phyloP scores from a whole-genome alignment of 2,888 invertebrate species.

The Spialia ferax region DNA sequence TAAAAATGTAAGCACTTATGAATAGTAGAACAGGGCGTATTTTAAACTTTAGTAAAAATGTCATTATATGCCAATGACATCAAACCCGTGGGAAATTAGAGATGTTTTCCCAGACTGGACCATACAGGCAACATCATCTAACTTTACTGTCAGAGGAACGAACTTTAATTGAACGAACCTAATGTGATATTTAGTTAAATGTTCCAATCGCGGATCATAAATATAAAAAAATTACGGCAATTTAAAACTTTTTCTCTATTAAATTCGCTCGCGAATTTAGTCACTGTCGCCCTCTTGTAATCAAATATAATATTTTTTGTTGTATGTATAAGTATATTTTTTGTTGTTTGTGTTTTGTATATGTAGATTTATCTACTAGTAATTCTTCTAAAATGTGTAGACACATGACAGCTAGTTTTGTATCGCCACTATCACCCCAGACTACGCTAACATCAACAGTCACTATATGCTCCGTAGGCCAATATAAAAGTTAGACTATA shows the following conservation, averaged over 20 bases:
- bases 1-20: background rate
- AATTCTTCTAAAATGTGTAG: no score
- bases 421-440: no score
- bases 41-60: conserved; percentile 24
- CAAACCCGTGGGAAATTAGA: conserved; percentile 28
- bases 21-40: conserved; percentile 16
- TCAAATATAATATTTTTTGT: no score
- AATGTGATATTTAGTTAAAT: background rate
- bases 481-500: background rate
- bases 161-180: conserved; percentile 3
- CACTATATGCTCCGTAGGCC: background rate
- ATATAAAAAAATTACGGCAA: no score
- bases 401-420: no score
- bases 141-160: conserved; percentile 14
- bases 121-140: conserved; percentile 18
- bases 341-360: no score
- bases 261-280: no score
- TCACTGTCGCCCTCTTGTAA: no score
- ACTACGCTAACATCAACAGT: background rate
- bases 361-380: no score
- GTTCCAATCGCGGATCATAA: no score
- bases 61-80: conserved; percentile 16
- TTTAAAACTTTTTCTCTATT: no score
- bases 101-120: conserved; percentile 18
- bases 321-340: no score